Conservation (phyloP, 2,797 vertebrate species). For the Tragelaphus oryx region DNA sequence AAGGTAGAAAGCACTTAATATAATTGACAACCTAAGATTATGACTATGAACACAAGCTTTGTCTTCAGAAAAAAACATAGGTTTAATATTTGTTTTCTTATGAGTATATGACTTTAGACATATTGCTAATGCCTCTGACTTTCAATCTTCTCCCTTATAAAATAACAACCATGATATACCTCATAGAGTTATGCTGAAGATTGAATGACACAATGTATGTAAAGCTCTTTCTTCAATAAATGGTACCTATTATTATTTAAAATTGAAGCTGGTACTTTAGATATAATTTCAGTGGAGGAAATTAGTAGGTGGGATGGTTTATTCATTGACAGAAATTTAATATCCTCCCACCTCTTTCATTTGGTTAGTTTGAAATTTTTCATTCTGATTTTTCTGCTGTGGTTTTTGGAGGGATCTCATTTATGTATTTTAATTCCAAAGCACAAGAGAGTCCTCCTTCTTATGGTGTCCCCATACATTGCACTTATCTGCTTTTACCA, state of each 20-base stretch:
- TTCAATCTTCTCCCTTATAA: conserved; percentile 39
- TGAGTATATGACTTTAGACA: not conserved
- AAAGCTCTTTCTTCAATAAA: conserved; percentile 42
- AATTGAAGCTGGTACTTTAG: conserved; percentile 37
- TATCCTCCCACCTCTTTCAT: conserved; percentile 29
- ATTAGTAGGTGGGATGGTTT: conserved; percentile 39
- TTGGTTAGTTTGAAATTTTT: conserved; percentile 39
- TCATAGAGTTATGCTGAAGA: conserved; percentile 22
- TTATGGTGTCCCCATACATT: not conserved
- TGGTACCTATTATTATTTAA: conserved; percentile 50
- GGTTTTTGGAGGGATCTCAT: not conserved
- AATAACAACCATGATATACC: not conserved
- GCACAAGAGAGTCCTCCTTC: not conserved
- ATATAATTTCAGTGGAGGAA: conserved; percentile 25
- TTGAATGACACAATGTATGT: conserved; percentile 42
- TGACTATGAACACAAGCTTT: not conserved
- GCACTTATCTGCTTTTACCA: not conserved
- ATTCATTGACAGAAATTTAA: conserved; percentile 40
- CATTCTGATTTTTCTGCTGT: conserved; percentile 8
- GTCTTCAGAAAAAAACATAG: conserved; percentile 13
- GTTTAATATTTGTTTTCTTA: conserved; percentile 31
- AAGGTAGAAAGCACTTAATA: not conserved
- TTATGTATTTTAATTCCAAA: conserved; percentile 15
- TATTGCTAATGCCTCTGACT: conserved; percentile 6
- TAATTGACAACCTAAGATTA: not conserved